These are phyloP conservation scores for Lamellibrachia satsuma DNA, from an alignment of 2,888 invertebrate species.

Conservation along the genomic window DNA sequence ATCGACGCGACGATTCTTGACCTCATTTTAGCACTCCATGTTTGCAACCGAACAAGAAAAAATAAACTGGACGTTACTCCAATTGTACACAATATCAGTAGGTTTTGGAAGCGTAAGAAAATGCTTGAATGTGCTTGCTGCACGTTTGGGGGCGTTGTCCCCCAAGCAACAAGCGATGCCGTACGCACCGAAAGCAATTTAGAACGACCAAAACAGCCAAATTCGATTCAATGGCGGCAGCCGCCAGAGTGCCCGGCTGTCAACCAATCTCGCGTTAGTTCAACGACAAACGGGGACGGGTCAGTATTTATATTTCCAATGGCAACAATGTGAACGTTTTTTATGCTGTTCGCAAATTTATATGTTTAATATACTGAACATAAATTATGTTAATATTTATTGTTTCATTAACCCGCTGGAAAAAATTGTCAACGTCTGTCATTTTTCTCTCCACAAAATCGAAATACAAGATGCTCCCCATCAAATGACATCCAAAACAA, in stretches of 20 bases:
- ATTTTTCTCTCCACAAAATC: too few relatives aligned
- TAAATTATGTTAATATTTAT: too few relatives aligned
- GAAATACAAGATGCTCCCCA: too few relatives aligned
- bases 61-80: slow-evolving; percentile 1
- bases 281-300: neutral
- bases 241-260: slow-evolving; percentile 7
- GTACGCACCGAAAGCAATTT: neutral
- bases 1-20: slow-evolving; percentile 26
- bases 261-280: neutral
- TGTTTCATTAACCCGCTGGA: too few relatives aligned
- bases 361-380: too few relatives aligned
- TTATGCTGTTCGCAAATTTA: too few relatives aligned
- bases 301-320: neutral
- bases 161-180: slow-evolving; percentile 20
- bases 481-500: too few relatives aligned
- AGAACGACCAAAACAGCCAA: neutral
- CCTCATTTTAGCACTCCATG: slow-evolving; percentile 38
- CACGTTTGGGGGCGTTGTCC: slow-evolving; percentile 20
- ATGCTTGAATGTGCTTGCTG: slow-evolving; percentile 17
- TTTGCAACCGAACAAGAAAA: slow-evolving; percentile 22
- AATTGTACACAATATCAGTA: slow-evolving; percentile 17
- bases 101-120: neutral
- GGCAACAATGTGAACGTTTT: too few relatives aligned
- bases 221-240: neutral
- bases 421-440: too few relatives aligned